These are phyloP conservation scores for Hipposideros larvatus DNA, from an alignment of 2,797 vertebrate species.

Conservation along the genomic window DNA sequence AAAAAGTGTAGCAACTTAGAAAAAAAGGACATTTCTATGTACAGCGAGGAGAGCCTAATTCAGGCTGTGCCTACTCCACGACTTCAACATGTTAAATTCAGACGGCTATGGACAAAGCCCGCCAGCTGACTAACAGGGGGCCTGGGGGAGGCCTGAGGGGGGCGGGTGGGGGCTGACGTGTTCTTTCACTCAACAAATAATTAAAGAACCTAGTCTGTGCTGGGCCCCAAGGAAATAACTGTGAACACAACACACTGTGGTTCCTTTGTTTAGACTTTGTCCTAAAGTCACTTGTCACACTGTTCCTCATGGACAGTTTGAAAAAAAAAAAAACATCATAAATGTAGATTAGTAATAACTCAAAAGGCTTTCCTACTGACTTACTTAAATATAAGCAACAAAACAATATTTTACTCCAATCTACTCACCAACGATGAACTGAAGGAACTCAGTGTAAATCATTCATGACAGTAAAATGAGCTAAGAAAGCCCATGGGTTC, in stretches of 20 bases:
- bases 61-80: not conserved
- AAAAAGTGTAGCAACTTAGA: not conserved
- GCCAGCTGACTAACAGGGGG: not conserved
- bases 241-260: not conserved
- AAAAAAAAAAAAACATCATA: constrained; percentile 3
- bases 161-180: rapidly evolving
- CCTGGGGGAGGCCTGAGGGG: too few relatives aligned
- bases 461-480: constrained; percentile 36
- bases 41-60: not conserved
- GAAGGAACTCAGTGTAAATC: not conserved
- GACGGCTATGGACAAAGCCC: not conserved
- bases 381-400: not conserved
- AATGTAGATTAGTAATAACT: not conserved
- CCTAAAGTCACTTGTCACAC: not conserved
- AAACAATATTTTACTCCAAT: not conserved
- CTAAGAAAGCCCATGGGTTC: not conserved
- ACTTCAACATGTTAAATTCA: not conserved
- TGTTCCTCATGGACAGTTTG: not conserved
- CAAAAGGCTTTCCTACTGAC: not conserved
- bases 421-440: not conserved
- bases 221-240: not conserved
- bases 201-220: not conserved
- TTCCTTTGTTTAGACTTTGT: not conserved
- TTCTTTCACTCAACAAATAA: not conserved
- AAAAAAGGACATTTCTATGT: not conserved